These are phyloP conservation scores for Ellobium chinense DNA, from an alignment of 2,888 invertebrate genomes.

Conservation along the genomic window DNA sequence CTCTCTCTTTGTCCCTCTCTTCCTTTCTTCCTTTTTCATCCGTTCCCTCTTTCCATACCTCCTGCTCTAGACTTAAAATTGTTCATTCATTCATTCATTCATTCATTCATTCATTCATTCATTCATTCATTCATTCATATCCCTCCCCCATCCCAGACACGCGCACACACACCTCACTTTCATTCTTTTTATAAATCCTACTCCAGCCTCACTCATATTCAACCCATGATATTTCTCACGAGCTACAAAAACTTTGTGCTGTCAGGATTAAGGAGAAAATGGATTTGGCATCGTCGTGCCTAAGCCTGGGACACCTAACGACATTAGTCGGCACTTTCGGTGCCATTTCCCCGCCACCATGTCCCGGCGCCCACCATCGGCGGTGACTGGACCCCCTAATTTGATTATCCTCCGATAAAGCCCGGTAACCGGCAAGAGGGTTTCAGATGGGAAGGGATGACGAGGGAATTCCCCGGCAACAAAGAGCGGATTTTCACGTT, in stretches of 20 bases:
- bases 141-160: not conserved
- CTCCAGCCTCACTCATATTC: not conserved
- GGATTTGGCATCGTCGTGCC: constrained; percentile 40
- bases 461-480: constrained; percentile 34
- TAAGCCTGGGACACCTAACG: constrained; percentile 39
- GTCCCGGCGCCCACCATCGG: constrained; percentile 37
- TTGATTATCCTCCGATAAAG: constrained; percentile 45
- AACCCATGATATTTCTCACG: not conserved
- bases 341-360: constrained; percentile 40
- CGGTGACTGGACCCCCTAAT: constrained; percentile 42
- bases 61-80: not conserved
- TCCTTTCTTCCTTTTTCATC: not conserved
- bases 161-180: not conserved
- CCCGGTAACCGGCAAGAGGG: constrained; percentile 34
- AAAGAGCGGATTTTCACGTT: constrained; percentile 45
- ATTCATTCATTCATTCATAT: not conserved
- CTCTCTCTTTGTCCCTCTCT: not conserved
- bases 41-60: not conserved
- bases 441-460: constrained; percentile 24
- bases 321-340: constrained; percentile 41
- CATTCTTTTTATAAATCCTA: not conserved
- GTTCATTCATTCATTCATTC: not conserved
- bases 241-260: constrained; percentile 22
- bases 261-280: constrained; percentile 38
- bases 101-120: not conserved